phyloP scores from a whole-genome alignment of 2,888 invertebrate species.

The Labia minor region DNA sequence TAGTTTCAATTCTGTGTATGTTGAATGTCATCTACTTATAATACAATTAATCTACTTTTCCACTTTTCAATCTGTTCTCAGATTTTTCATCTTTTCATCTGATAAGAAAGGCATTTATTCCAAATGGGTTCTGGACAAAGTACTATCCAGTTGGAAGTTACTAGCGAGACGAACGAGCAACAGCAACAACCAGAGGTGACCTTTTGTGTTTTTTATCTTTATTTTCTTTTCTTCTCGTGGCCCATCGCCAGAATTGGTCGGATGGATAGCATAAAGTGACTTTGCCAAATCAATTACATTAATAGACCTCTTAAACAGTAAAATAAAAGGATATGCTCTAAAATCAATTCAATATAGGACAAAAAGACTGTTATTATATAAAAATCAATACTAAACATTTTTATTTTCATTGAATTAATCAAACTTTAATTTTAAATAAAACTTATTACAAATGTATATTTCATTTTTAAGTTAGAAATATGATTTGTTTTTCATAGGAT shows the following conservation, averaged over 20 bases:
- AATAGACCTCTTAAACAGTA: background rate
- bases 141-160: background rate
- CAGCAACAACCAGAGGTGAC: conserved; percentile 7
- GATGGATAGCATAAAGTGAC: background rate
- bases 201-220: background rate
- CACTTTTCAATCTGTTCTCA: background rate
- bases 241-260: background rate
- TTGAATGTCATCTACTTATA: too few relatives aligned
- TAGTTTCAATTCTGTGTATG: too few relatives aligned
- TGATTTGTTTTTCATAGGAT: background rate
- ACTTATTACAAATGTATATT: background rate
- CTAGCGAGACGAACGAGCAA: background rate
- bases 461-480: background rate
- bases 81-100: background rate
- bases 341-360: too few relatives aligned
- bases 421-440: too few relatives aligned
- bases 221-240: background rate
- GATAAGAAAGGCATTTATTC: background rate
- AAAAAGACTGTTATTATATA: too few relatives aligned
- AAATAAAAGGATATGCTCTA: too few relatives aligned
- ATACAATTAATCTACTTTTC: too few relatives aligned
- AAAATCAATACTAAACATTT: too few relatives aligned
- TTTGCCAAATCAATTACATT: background rate
- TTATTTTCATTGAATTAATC: too few relatives aligned
- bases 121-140: background rate